Conservation (phyloP, 1,140 invertebrate genomes). For the Philotrypesis tridentata region DNA sequence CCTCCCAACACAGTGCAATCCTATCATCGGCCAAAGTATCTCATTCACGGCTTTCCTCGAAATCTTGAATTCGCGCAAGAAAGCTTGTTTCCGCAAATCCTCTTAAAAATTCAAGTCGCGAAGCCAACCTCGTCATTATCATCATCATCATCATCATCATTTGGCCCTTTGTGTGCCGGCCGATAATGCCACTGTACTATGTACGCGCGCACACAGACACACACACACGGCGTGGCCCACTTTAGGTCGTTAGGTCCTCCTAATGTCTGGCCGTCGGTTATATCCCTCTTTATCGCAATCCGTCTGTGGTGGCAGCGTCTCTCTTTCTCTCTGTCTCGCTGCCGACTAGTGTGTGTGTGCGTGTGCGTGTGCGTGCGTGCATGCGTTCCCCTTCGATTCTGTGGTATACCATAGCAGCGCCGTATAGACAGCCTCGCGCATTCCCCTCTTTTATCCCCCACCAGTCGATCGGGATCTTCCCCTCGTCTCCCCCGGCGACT, state of each 20-base stretch:
- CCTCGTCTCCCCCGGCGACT: conserved; percentile 40
- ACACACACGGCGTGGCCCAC: neutral
- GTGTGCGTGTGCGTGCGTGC: too few species aligned
- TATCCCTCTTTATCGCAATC: conserved; percentile 33
- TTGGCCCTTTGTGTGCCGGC: neutral
- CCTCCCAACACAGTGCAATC: neutral
- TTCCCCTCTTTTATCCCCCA: conserved; percentile 36
- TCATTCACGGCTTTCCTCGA: neutral
- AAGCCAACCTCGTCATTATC: neutral
- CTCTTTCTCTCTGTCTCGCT: neutral
- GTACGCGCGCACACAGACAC: too few species aligned
- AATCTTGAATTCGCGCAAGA: neutral
- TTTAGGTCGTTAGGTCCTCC: conserved; percentile 27
- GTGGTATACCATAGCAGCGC: conserved; percentile 21
- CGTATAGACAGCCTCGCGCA: conserved; percentile 35
- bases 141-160: neutral
- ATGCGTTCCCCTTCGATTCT: neutral
- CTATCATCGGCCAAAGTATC: neutral
- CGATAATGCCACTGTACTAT: neutral
- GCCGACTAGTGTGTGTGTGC: too few species aligned
- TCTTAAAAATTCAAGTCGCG: conserved; percentile 4
- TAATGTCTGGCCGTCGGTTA: conserved; percentile 22
- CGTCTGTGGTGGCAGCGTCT: conserved; percentile 49
- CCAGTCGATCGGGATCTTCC: conserved; percentile 1
- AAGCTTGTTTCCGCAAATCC: neutral